Conservation (phyloP, 2,113 vertebrate species). For the Tragelaphus imberbis region DNA sequence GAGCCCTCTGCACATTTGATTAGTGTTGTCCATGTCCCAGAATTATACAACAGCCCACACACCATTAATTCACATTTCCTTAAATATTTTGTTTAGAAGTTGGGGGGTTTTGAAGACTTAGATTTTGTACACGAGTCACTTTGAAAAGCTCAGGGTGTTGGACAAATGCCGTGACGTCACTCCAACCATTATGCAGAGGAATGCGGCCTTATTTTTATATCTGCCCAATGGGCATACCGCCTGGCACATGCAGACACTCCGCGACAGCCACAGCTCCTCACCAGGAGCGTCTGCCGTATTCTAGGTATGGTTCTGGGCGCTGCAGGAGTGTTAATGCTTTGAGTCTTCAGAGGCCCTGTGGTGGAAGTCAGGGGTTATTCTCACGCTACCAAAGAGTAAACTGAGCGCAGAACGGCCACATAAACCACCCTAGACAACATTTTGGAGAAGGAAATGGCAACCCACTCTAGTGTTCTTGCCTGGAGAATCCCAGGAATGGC, state of each 20-base stretch:
- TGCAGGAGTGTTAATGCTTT: rapidly evolving
- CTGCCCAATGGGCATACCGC: rapidly evolving
- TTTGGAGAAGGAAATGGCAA: too few relatives aligned
- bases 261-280: rapidly evolving
- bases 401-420: too few relatives aligned
- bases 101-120: background rate
- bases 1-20: background rate
- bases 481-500: too few relatives aligned
- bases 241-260: rapidly evolving
- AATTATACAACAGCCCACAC: rapidly evolving
- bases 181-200: background rate
- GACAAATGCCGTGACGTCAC: rapidly evolving
- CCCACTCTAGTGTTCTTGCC: too few relatives aligned
- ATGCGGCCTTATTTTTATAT: rapidly evolving
- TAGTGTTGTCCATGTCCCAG: rapidly evolving
- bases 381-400: rapidly evolving
- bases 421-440: rapidly evolving
- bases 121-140: rapidly evolving
- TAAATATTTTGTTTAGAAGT: background rate
- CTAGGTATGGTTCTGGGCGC: rapidly evolving
- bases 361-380: rapidly evolving
- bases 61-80: background rate
- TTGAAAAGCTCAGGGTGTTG: background rate
- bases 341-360: background rate
- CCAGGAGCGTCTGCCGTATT: rapidly evolving